Percentiles rank a stretch among this genome's conserved stretches.
Conservation (phyloP, 2,113 vertebrate genomes). For the Desmodus rotundus region DNA sequence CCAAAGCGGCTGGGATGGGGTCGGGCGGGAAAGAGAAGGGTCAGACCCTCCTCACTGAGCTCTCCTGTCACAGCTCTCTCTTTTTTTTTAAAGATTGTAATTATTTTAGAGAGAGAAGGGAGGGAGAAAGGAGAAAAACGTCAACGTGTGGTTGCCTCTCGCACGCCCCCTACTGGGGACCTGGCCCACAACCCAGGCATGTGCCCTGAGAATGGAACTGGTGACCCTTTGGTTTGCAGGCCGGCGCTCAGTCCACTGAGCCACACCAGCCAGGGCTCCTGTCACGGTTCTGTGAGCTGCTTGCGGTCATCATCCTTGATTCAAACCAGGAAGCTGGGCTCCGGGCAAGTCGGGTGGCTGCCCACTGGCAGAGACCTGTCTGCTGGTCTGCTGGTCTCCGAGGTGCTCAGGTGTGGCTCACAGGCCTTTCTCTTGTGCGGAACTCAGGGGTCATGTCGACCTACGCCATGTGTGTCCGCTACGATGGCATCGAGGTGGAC, state of each 20-base stretch:
- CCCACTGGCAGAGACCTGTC: fast-evolving
- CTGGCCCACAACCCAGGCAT: too few relatives aligned
- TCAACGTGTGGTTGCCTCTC: too few relatives aligned
- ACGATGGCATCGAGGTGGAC: slow-evolving; percentile 94
- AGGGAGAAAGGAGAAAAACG: too few relatives aligned
- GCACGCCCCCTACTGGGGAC: too few relatives aligned
- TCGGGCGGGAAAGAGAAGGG: background rate
- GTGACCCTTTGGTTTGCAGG: too few relatives aligned
- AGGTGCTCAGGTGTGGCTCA: background rate
- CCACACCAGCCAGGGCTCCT: too few relatives aligned
- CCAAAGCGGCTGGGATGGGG: background rate
- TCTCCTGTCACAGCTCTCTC: too few relatives aligned
- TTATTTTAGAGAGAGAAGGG: too few relatives aligned
- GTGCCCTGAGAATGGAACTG: too few relatives aligned
- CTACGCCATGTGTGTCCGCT: slow-evolving; percentile 94
- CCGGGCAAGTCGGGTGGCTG: background rate
- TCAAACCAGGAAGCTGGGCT: background rate
- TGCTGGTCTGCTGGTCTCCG: background rate
- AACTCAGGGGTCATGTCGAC: slow-evolving; percentile 91
- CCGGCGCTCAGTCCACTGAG: too few relatives aligned
- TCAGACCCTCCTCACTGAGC: background rate
- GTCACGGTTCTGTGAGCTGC: fast-evolving
- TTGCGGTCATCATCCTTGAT: fast-evolving
- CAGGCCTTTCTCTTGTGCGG: background rate
- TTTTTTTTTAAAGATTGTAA: too few relatives aligned